These are phyloP conservation scores for Drosophila tsacasi DNA, from an alignment of 1,140 invertebrate genomes.

Conservation along the genomic window DNA sequence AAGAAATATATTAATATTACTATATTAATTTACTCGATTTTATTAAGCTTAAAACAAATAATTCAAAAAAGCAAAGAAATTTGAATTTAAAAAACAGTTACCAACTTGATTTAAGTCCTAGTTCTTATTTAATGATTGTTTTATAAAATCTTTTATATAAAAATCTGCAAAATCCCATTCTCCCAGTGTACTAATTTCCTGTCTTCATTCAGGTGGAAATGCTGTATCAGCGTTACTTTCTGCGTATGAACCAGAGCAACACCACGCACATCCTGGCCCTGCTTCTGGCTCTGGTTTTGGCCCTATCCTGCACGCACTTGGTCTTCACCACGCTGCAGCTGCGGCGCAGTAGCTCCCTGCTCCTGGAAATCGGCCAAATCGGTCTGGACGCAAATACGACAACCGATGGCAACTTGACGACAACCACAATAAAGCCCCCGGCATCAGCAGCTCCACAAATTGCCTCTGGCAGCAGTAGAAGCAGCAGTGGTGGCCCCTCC, in stretches of 20 bases:
- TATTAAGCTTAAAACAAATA: background rate
- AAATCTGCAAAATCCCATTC: background rate
- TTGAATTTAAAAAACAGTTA: too few relatives aligned
- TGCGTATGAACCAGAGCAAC: constrained; percentile 96
- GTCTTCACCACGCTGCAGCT: constrained; percentile 83
- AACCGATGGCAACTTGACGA: constrained; percentile 48
- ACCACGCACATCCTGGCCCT: constrained; percentile 93
- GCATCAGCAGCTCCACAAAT: constrained; percentile 34
- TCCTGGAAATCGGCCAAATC: constrained; percentile 51
- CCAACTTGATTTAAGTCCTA: too few relatives aligned
- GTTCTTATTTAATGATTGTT: background rate
- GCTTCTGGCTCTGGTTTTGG: constrained; percentile 89
- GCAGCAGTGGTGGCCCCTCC: background rate
- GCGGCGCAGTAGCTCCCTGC: constrained; percentile 41
- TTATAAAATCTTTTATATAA: background rate
- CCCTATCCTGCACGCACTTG: constrained; percentile 87
- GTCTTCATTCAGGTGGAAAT: constrained; percentile 90
- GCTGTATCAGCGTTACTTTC: constrained; percentile 96
- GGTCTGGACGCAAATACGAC: constrained; percentile 48
- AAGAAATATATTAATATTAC: background rate
- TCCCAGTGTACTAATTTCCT: constrained; percentile 11
- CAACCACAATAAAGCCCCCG: constrained; percentile 32
- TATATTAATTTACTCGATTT: too few relatives aligned
- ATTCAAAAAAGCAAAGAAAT: too few relatives aligned
- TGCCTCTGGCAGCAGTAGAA: constrained; percentile 19